Evolutionary conservation across 2,888 invertebrate genomes (phyloP), one percentile per base, ranked within the genome.

Genomic region (Ormyrus rosae): DNA sequence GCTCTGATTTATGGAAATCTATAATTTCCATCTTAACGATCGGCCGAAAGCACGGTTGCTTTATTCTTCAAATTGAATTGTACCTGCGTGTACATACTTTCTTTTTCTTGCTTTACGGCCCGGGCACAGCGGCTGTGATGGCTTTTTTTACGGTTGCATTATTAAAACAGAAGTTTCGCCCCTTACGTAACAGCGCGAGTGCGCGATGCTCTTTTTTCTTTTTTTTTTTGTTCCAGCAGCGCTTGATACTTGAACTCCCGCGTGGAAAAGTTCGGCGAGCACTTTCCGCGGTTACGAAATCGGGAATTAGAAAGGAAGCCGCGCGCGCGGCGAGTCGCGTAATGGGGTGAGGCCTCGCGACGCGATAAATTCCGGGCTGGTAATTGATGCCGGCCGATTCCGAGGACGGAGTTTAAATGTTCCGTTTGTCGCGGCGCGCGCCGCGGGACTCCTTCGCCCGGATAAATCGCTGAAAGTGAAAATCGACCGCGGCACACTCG

Each of bases 371-470:
- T 68, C 80, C 74, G 65, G 68, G 61, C 50, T 65, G 78, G 80
- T 84, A 86, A 87, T 87, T 85, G 86, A 86, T 86, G 84, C 73
- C 82, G 82, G 84, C 34, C 81, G 84, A 86, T 85, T 85, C 84
- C 80, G 76, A 82, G 82, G 80, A 56, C 71, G 55, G 46, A 51
- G 61, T 34, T 85, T 86, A 85, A 34, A 85, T 85, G 86, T 85
- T 85, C 85, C 85, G 85, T 86, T 87, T 85, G 84, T 83, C 84
- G 82, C 6, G 5, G 46, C 53, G 51, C 53, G 46, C 86, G 76
- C 85, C 84, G 75, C 83, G 83, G 86, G 78, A 61, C 55, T 11
- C 56, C 65, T 34, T n/a, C 61, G 85, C 5, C 56, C 48, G 56
- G n/a, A 1, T 6, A 7, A 10, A 34, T 19, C 11, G 48, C 45